Base-by-base conservation (phyloP, 2,797 vertebrate species). In the Phoxinus dragarum region DNA sequence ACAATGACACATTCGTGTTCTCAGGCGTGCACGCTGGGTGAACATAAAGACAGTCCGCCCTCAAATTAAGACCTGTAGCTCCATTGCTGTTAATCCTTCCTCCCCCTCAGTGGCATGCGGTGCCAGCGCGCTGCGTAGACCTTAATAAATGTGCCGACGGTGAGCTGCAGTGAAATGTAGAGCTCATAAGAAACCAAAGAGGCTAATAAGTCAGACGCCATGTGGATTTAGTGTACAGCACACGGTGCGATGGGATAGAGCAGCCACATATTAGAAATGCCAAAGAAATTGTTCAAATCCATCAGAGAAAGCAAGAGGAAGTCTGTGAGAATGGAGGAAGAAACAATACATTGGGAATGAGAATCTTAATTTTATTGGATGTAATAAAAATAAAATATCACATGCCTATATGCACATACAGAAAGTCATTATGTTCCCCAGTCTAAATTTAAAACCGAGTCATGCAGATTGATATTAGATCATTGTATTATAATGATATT, bases 1-100 rank as follows among this genome's bases (percentile, higher is more conserved):
- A 86, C 47, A 42, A 78, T 61, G 72, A 38, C 66, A 52, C 9
- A 34, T 36, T 42, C 0, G 42, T 73, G 47, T 79, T 80, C 76
- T 80, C 84, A 81, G 76, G 77, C 68, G 23, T 67, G 54, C 76
- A 81, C 72, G 61, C 81, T 81, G 49, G 76, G 66, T 73, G 49
- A 86, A 77, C 77, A 87, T 87, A 89, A 89, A 88, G 56, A 78
- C 52, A 77, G 80, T 84, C 68, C 86, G 68, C 67, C 86, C 68
- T 87, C 84, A 84, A 88, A 88, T 87, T 84, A 86, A 87, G 84
- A 88, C 86, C 87, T 88, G 88, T 87, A 87, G 88, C 87, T 86
- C 77, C 49, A 71, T 23, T 67, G 85, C 85, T 86, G 83, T 90
- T 89, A 86, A 82, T 89, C 87, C 80, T 81, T 74, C 56, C 85